Evolutionary conservation across 2,888 invertebrate genomes (phyloP), one percentile per base, ranked within the genome.

Genomic region (Fissipunctia ypsillon): DNA sequence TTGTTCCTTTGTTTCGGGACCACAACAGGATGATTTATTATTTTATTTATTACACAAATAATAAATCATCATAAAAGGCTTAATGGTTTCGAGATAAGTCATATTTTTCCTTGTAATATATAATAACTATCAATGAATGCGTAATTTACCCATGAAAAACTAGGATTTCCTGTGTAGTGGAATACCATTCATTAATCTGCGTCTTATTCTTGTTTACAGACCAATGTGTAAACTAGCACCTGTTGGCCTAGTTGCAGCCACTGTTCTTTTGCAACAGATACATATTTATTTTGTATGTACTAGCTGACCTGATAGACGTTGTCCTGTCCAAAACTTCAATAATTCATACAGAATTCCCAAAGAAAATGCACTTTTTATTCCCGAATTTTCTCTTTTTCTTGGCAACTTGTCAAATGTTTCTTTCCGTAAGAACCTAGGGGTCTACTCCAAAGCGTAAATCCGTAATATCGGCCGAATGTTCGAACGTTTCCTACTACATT

Each of bases 1-100:
- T 63, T 57, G 22, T 48, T 74, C 16, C 45, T 50, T 54, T 78
- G 35, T 72, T 66, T 52, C 0, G 12, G 28, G 19, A 1, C 3
- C 52, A 1, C 14, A 43, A 12, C 28, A 28, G n/a, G 7, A 43
- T 50, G 9, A 50, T 73, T 66, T 35, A 56, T 68, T 75, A 14
- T 61, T 45, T 50, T 6, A 5, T 14, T 25, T 25, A 52, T 52
- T 25, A 25, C 6, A 25, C 12, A 48, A 48, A 48, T 12, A n/a
- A n/a, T 12, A 50, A 50, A n/a, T 50, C 1, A 12, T 12, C 50
- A n/a, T 50, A 50, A 5, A 74, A n/a, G 6, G 31, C 12, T 28
- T 19, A 25, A 19, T 43, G 22, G 28, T 63, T 63, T 63, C 28
- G 28, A 43, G 19, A 63, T 61, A 14, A 28, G 12, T 25, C 25